Conservation (phyloP, 1,140 invertebrate genomes). For the Tetraneura akinire region DNA sequence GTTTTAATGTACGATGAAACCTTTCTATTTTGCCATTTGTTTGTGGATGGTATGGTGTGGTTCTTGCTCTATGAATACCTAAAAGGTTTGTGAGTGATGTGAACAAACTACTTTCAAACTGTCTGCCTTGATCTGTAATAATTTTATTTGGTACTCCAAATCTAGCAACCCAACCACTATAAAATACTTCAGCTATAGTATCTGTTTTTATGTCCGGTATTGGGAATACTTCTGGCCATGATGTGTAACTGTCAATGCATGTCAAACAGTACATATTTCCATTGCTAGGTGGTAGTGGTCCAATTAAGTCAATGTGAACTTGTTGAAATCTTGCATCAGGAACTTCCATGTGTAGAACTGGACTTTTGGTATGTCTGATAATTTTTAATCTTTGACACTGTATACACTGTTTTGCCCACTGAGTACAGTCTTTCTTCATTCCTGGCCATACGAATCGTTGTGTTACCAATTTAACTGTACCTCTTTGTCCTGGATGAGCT, state of each 20-base stretch:
- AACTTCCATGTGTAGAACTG: background rate
- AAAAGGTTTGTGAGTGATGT: background rate
- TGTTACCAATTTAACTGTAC: constrained; percentile 53
- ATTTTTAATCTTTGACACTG: constrained; percentile 24
- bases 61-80: constrained; percentile 51
- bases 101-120: constrained; percentile 57
- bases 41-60: constrained; percentile 58
- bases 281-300: background rate
- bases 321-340: background rate
- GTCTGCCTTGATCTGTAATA: constrained; percentile 59
- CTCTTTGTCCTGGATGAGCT: constrained; percentile 57
- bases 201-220: too few relatives aligned
- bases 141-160: constrained; percentile 58
- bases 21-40: background rate
- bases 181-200: constrained; percentile 54
- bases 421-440: constrained; percentile 17
- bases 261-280: too few relatives aligned
- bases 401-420: constrained; percentile 17
- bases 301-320: background rate
- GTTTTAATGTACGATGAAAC: background rate
- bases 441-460: constrained; percentile 15
- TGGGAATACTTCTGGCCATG: too few relatives aligned
- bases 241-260: too few relatives aligned
- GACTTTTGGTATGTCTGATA: background rate
- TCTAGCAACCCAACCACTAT: constrained; percentile 56